Evolutionary conservation across 2,113 vertebrate genomes (phyloP), one percentile per base, ranked within the genome.

Genomic region (Hirundichthys speculiger): DNA sequence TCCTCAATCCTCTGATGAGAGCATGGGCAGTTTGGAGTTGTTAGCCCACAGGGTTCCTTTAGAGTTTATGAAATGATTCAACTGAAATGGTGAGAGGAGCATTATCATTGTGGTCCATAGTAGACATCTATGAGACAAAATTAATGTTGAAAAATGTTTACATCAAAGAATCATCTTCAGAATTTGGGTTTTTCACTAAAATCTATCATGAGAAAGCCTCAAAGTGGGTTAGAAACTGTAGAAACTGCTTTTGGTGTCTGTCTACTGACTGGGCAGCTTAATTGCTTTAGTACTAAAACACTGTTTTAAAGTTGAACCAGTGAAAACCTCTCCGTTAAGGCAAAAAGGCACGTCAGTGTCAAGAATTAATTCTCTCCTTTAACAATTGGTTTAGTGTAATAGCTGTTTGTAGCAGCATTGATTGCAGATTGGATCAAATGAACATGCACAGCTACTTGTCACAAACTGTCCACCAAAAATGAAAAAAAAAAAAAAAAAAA

Each of bases 351-450:
- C 10, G 13, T n/a, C 20, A 51, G 5, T 14, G 21, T 53, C 13
- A 16, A 13, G 53, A 27, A 27, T 22, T 19, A 22, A 40, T 19
- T 39, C 5, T 59, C 19, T 27, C 24, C 19, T 45, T 34, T 18
- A 25, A n/a, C n/a, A 62, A 16, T 46, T 69, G 53, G 10, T 54
- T 43, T 18, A 3, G 50, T 73, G 42, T 40, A 65, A 52, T 21
- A 25, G 46, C 52, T 61, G 7, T 14, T 48, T 24, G 34, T 34
- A 25, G 64, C 48, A 22, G 48, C 15, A 6, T 18, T 11, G 25
- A 13, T 24, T 38, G 14, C 38, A 38, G 21, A 18, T 39, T 46
- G 0, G 30, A 41, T 39, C 15, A 43, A 2, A 13, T 22, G 11
- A 16, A 72, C 41, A 51, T 20, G 1, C 40, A 56, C 20, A 25